Conservation (phyloP, 2,888 invertebrate genomes). For the Dasysyrphus tricinctus region DNA sequence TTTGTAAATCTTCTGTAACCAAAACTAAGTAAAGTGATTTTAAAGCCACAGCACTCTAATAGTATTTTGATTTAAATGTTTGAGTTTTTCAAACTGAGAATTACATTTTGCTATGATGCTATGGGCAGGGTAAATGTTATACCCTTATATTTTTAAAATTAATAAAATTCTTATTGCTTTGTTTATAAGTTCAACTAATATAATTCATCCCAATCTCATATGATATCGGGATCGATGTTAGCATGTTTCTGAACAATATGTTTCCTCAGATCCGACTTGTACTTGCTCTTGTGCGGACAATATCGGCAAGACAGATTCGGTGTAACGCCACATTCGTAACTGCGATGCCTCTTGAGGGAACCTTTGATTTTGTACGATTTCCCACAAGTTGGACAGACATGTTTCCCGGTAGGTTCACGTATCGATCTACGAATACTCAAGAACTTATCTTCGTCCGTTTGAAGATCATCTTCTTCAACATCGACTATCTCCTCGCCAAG, state of each 20-base stretch:
- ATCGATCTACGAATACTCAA: constrained; percentile 48
- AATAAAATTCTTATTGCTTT: not conserved
- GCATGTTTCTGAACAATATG: constrained; percentile 82
- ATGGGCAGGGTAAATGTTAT: not conserved
- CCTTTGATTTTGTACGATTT: constrained; percentile 93
- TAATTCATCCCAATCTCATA: constrained; percentile 34
- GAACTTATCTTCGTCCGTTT: constrained; percentile 69
- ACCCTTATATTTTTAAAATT: not conserved
- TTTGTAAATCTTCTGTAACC: too few relatives aligned
- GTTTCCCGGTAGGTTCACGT: constrained; percentile 47
- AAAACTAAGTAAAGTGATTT: too few relatives aligned
- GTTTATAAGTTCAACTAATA: not conserved
- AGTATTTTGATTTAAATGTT: too few relatives aligned
- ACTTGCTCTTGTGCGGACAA: constrained; percentile 83
- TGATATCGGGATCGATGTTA: constrained; percentile 66
- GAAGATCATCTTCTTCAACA: constrained; percentile 53
- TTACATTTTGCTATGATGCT: too few relatives aligned
- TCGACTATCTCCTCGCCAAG: constrained; percentile 75
- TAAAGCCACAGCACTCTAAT: too few relatives aligned
- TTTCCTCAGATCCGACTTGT: constrained; percentile 82
- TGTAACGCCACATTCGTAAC: constrained; percentile 87
- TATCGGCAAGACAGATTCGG: constrained; percentile 81
- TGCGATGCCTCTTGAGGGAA: constrained; percentile 90
- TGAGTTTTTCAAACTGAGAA: too few relatives aligned
- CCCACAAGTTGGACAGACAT: constrained; percentile 89